Base-by-base conservation (phyloP, 2,113 vertebrate genomes). In the Ivindomyrus marchei region DNA sequence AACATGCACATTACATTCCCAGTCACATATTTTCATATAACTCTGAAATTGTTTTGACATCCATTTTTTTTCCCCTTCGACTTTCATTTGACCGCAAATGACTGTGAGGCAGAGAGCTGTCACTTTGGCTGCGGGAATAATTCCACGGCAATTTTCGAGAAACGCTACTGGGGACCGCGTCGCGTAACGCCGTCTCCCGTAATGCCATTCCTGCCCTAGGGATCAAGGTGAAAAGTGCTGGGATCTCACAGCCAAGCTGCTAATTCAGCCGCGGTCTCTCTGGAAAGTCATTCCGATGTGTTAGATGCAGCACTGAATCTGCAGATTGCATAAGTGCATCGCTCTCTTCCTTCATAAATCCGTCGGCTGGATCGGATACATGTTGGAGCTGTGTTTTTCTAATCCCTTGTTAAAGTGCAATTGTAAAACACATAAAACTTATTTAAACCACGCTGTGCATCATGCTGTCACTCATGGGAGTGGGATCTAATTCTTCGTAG, bases 91-190 rank as follows among this genome's bases (percentile, higher is more conserved):
- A 92, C 88, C 91, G 91, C 92, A 92, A 91, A 93, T 89, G 92
- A 91, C 93, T 91, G 92, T 91, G 91, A 94, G 90, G 92, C 92
- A 91, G 89, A 92, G 88, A 88, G 89, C 92, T 92, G 87, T 36
- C 90, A 91, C 94, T 93, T 93, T 91, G 90, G 92, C 91, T 90
- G 90, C 89, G 92, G 92, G 94, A 91, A 94, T 94, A 93, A 95
- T 95, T 94, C 94, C 91, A 90, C 92, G 93, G 93, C 93, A 91
- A 92, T 95, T 94, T 95, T 93, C 92, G 92, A 93, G 94, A 95
- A 93, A 90, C 88, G 92, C 89, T 91, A 91, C 92, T 89, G 77
- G 94, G 93, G 83, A 94, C 94, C 91, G 92, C 89, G 93, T 90
- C 93, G 4, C 4, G 52, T 53, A 56, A 56, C 19, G 53, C 4